Evolutionary conservation across 2,888 invertebrate genomes (phyloP).

Genomic region (Colostygia pectinataria): DNA sequence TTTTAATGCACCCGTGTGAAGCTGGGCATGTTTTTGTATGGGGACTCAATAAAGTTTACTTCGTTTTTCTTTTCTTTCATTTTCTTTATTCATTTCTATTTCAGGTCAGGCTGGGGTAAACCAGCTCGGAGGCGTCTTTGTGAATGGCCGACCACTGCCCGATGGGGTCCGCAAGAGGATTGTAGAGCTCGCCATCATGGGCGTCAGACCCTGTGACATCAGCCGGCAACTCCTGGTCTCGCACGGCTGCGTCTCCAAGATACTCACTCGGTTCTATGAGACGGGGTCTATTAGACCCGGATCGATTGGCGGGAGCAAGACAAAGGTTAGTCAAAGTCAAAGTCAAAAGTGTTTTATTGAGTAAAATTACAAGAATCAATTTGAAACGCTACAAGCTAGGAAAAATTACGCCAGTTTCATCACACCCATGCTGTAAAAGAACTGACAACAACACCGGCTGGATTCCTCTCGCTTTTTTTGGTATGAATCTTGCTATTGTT

Average conservation of each 20-base stretch:
- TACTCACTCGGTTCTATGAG: slow-evolving; percentile 97
- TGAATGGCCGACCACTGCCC: slow-evolving; percentile 98
- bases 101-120: slow-evolving; percentile 98
- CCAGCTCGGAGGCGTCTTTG: slow-evolving; percentile 98
- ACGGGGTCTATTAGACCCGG: slow-evolving; percentile 98
- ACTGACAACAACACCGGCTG: too few relatives aligned
- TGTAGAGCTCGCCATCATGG: slow-evolving; percentile 96
- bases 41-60: too few relatives aligned
- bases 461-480: too few relatives aligned
- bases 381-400: too few relatives aligned
- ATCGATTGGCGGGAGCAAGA: slow-evolving; percentile 96
- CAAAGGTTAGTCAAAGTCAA: slow-evolving; percentile 94
- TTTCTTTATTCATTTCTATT: neutral
- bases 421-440: too few relatives aligned
- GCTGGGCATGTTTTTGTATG: too few relatives aligned
- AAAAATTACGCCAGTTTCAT: too few relatives aligned
- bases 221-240: slow-evolving; percentile 97
- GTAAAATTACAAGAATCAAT: too few relatives aligned
- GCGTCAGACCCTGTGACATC: slow-evolving; percentile 98
- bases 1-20: too few relatives aligned
- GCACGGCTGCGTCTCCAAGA: slow-evolving; percentile 98
- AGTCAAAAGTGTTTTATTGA: too few relatives aligned
- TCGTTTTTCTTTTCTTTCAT: too few relatives aligned
- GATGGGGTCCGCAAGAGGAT: slow-evolving; percentile 96
- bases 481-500: too few relatives aligned